Base-by-base conservation (phyloP, 2,113 vertebrate species). In the Pteronura brasiliensis region DNA sequence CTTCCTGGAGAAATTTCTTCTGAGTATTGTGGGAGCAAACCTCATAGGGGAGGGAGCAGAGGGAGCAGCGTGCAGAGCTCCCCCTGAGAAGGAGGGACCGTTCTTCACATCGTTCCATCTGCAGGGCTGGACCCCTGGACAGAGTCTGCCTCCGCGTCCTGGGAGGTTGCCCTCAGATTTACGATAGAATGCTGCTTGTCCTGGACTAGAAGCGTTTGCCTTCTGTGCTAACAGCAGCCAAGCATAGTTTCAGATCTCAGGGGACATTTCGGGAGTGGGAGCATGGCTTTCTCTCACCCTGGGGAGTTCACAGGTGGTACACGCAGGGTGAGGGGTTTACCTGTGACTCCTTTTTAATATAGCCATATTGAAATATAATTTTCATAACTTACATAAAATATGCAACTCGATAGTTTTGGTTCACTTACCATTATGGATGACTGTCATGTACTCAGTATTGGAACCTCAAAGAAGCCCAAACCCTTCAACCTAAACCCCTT, bases 391-490 rank as follows among this genome's bases (percentile, higher is more conserved):
- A 7, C 7, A 44, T 42, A 44, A 42, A 47, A 39, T 6, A 23
- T 7, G 2, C 34, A 29, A 0, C n/a, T 25, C 0, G 4, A 34
- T 4, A 39, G 7, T 34, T 23, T 2, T 3, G 20, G 11, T 12
- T 8, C 31, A 21, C 31, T 59, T 39, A 7, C 88, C 25, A 34
- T 17, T 13, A 2, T 2, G 17, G 0, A 10, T 7, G 1, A 3
- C 4, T 7, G 5, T 44, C 18, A 18, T 0, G 15, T 17, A n/a
- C 1, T 25, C 25, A 11, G 0, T 7, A 1, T 31, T 7, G 20
- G 29, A 81, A 20, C 13, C 61, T 44, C 9, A 4, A 8, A 82
- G n/a, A 29, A 44, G 2, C 57, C 21, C 42, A 25, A 29, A n/a
- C 1, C 6, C 29, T 6, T 39, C 2, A 49, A 39, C 34, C 27